phyloP scores from a whole-genome alignment of 2,888 invertebrate species.

The Yponomeuta plumbellus region DNA sequence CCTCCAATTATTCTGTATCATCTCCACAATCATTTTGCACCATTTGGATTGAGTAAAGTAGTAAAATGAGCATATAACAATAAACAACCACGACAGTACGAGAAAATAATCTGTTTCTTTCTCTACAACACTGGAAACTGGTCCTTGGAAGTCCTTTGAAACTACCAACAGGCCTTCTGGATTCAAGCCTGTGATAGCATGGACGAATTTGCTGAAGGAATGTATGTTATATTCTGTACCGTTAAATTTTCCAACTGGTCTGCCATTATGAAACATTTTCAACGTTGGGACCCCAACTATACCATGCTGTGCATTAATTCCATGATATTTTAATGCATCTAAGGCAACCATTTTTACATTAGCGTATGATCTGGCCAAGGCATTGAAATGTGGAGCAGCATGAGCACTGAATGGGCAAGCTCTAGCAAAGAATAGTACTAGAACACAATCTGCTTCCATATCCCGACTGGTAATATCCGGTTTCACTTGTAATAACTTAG shows the following conservation, averaged over 20 bases:
- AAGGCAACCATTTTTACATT: conserved; percentile 91
- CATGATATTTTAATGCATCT: conserved; percentile 89
- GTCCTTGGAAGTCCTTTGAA: conserved; percentile 86
- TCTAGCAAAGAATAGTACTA: conserved; percentile 92
- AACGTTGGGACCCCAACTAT: conserved; percentile 93
- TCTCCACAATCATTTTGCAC: conserved; percentile 88
- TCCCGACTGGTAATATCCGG: conserved; percentile 80
- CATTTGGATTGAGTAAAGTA: conserved; percentile 86
- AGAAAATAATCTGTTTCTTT: conserved; percentile 88
- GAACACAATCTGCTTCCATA: conserved; percentile 80
- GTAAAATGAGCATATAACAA: conserved; percentile 82
- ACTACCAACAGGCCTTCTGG: conserved; percentile 81
- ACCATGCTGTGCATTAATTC: conserved; percentile 93
- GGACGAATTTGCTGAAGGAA: conserved; percentile 86
- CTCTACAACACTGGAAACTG: conserved; percentile 85
- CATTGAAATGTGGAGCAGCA: conserved; percentile 94
- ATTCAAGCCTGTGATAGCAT: conserved; percentile 83
- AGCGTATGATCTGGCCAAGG: conserved; percentile 90
- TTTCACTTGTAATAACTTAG: conserved; percentile 79
- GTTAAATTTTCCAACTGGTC: conserved; percentile 90
- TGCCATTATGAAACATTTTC: conserved; percentile 92
- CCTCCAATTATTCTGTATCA: conserved; percentile 90
- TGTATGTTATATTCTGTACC: conserved; percentile 87
- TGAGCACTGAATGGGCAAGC: conserved; percentile 94
- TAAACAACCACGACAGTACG: conserved; percentile 90